Evolutionary conservation across 2,113 vertebrate genomes (phyloP).

Genomic region (Phrynosoma blainvillii): DNA sequence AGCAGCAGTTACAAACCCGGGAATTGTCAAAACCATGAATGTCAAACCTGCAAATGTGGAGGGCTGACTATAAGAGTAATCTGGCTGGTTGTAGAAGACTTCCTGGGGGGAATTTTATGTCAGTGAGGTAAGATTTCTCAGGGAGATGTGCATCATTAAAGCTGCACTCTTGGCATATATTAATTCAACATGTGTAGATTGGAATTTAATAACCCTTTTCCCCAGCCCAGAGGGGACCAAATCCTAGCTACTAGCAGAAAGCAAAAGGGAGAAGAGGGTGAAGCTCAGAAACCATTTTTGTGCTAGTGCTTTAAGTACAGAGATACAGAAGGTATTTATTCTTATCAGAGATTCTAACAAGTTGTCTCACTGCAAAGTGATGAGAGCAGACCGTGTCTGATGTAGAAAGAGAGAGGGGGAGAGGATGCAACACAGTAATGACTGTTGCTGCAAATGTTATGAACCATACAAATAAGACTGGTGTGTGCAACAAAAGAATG

Average conservation of each 20-base stretch:
- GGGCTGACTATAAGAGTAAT: too few species aligned
- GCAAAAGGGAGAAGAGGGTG: neutral
- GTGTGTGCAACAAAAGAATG: neutral
- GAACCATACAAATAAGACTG: neutral
- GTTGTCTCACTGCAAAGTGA: neutral
- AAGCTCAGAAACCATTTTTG: neutral
- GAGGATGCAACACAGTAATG: too few species aligned
- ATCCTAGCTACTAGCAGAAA: neutral
- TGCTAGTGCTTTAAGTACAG: neutral
- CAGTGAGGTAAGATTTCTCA: neutral
- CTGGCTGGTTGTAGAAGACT: too few species aligned
- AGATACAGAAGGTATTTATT: neutral
- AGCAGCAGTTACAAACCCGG: too few species aligned
- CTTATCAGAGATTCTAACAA: neutral
- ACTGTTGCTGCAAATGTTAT: neutral
- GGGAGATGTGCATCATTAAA: neutral
- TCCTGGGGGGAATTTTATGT: conserved; percentile 2
- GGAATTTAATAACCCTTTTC: neutral
- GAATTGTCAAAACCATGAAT: too few species aligned
- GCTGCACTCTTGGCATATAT: neutral
- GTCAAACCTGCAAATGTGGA: too few species aligned
- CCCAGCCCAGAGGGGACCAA: neutral
- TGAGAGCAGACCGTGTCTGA: neutral
- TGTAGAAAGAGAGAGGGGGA: too few species aligned
- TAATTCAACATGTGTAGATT: neutral